Percentiles rank a stretch among this genome's conserved stretches.
phyloP scores from a whole-genome alignment of 1,140 invertebrate genomes.

The Drosophila biarmipes region DNA sequence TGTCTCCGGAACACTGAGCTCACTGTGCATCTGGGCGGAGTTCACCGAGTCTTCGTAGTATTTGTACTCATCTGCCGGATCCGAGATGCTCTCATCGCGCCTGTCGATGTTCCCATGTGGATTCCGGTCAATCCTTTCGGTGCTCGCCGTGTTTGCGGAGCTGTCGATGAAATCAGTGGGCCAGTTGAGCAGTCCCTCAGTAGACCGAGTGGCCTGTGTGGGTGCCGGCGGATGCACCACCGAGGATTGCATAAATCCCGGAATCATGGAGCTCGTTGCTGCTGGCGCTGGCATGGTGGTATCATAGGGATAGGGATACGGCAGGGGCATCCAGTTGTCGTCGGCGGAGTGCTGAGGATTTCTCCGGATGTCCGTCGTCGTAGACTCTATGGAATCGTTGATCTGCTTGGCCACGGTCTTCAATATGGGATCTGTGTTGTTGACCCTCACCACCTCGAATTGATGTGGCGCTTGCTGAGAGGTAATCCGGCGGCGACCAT shows the following conservation, averaged over 20 bases:
- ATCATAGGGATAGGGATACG: conserved; percentile 67
- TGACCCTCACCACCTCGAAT: conserved; percentile 35
- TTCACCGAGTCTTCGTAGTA: conserved; percentile 57
- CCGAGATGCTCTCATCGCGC: conserved; percentile 44
- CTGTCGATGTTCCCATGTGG: conserved; percentile 40
- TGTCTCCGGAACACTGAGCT: conserved; percentile 64
- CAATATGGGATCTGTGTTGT: conserved; percentile 50
- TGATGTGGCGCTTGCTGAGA: conserved; percentile 13
- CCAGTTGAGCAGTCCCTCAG: conserved; percentile 62
- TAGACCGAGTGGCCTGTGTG: conserved; percentile 43
- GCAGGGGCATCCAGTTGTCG: conserved; percentile 68
- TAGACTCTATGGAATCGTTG: conserved; percentile 64
- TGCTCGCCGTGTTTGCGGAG: conserved; percentile 40
- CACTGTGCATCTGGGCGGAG: conserved; percentile 65
- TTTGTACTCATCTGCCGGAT: conserved; percentile 56
- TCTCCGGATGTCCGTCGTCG: conserved; percentile 20
- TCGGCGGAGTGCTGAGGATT: conserved; percentile 30
- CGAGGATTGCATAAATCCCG: conserved; percentile 36
- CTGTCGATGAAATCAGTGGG: conserved; percentile 70
- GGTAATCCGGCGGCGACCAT: conserved; percentile 48
- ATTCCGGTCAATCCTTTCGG: conserved; percentile 27
- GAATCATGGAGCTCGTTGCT: conserved; percentile 15
- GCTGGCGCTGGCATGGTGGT: conserved; percentile 53
- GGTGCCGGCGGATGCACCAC: conserved; percentile 12
- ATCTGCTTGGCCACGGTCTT: conserved; percentile 61